phyloP scores from a whole-genome alignment of 1,140 invertebrate genomes.

The Drosophila erecta region DNA sequence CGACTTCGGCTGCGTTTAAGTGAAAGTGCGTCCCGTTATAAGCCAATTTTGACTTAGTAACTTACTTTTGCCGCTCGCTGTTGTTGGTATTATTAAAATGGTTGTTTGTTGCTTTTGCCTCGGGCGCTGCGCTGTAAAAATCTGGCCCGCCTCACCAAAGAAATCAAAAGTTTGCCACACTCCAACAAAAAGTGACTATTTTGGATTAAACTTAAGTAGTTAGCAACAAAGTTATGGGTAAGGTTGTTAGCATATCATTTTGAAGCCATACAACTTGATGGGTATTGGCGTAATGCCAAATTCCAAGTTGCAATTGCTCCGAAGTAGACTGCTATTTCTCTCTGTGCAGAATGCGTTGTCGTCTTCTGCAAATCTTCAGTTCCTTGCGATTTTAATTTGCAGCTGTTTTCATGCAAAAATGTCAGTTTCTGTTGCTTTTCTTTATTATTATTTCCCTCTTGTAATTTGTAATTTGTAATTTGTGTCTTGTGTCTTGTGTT shows the following conservation, averaged over 20 bases:
- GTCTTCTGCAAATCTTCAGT: slow-evolving; percentile 17
- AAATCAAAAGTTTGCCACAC: slow-evolving; percentile 65
- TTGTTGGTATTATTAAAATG: slow-evolving; percentile 2
- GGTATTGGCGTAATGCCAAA: not conserved
- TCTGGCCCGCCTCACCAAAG: slow-evolving; percentile 49
- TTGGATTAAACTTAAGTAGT: not conserved
- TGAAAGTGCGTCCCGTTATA: slow-evolving; percentile 76
- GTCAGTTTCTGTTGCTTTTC: slow-evolving; percentile 34
- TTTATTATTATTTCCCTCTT: slow-evolving; percentile 35
- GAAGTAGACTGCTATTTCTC: not conserved
- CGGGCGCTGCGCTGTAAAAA: slow-evolving; percentile 55
- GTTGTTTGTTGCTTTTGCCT: slow-evolving; percentile 28
- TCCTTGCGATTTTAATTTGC: slow-evolving; percentile 63
- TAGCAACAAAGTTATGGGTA: not conserved
- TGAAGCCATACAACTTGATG: too few species aligned
- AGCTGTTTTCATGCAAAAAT: slow-evolving; percentile 64
- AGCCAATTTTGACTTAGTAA: slow-evolving; percentile 74
- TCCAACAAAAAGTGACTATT: not conserved
- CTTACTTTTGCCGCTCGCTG: slow-evolving; percentile 57
- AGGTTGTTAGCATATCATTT: too few species aligned
- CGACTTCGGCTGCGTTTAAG: slow-evolving; percentile 29
- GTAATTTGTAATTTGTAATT: not conserved
- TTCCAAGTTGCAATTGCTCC: not conserved
- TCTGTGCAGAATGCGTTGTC: slow-evolving; percentile 32
- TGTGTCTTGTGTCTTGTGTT: slow-evolving; percentile 4